phyloP scores from a whole-genome alignment of 2,797 vertebrate species.

The Rhinella marina region DNA sequence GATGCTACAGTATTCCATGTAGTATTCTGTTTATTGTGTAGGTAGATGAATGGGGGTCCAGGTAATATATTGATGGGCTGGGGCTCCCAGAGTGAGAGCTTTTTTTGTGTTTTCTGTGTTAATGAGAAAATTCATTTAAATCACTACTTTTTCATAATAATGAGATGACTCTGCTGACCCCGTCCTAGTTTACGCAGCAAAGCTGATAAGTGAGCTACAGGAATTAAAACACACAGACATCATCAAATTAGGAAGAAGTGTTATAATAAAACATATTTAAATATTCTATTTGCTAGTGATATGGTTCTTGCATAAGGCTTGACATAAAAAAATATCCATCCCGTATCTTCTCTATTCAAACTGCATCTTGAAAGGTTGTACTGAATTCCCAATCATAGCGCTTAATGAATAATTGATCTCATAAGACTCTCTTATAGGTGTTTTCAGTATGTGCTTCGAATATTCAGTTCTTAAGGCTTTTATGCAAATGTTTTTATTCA shows the following conservation, averaged over 20 bases:
- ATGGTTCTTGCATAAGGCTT: not conserved
- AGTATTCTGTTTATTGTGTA: no score
- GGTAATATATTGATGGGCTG: no score
- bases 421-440: not conserved
- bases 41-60: no score
- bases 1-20: no score
- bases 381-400: not conserved
- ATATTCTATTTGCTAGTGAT: not conserved
- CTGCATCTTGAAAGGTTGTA: not conserved
- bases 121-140: no score
- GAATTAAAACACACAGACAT: not conserved
- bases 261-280: not conserved
- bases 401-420: not conserved
- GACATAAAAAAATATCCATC: not conserved
- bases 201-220: not conserved
- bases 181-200: not conserved
- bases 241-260: no score
- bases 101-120: no score
- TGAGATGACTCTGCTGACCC: not conserved
- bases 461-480: not conserved
- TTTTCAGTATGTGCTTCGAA: conserved; percentile 7
- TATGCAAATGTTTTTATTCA: conserved; percentile 6
- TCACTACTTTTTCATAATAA: not conserved
- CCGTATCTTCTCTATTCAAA: not conserved
- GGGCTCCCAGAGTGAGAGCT: no score